Evolutionary conservation across 2,113 vertebrate species (phyloP), one percentile per base, ranked within the genome.

Genomic region (Brachyistius frenatus): DNA sequence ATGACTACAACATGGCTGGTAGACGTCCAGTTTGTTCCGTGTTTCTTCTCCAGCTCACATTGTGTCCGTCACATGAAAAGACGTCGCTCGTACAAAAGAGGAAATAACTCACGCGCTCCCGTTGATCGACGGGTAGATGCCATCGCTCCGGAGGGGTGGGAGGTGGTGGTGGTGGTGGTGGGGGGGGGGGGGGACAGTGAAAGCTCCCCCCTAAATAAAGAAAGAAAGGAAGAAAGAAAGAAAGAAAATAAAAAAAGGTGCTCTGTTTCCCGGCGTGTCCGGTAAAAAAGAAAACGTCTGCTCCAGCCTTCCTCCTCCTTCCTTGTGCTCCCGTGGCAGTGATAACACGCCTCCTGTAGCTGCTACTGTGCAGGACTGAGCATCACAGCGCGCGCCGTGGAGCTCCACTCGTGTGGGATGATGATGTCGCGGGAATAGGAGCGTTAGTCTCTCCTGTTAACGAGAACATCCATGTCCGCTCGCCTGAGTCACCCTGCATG

Each of bases 361-460:
- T 62, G 91, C 89, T 81, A 32, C 85, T 66, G 78, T 47, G 86
- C 80, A 78, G 83, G 71, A 91, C 85, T 89, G 87, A 87, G 82
- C 86, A 86, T 83, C 86, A 86, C 86, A 62, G 2, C 81, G 64
- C 76, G 47, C 83, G 60, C 71, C 80, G 81, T 76, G 81, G 69
- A 86, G 81, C 83, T 73, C 73, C 74, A 64, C 77, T 82, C 33
- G 87, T 82, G 89, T 86, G 85, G 86, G 91, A 85, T 86, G 88
- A 66, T 88, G 89, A 87, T 92, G 90, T 93, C 89, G 92, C 89
- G 86, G 88, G 90, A 93, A 93, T 66, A 84, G 78, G 68, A 86
- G 83, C 91, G 89, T 88, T 89, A 79, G 76, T 73, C 83, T 88
- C 81, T 83, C 33, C 73, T 85, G 33, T 65, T 63, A 86, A 90